Percentiles rank a stretch among this genome's conserved stretches.
Evolutionary conservation across 1,140 invertebrate species (phyloP).

Genomic region (Drosophila micromelanica): DNA sequence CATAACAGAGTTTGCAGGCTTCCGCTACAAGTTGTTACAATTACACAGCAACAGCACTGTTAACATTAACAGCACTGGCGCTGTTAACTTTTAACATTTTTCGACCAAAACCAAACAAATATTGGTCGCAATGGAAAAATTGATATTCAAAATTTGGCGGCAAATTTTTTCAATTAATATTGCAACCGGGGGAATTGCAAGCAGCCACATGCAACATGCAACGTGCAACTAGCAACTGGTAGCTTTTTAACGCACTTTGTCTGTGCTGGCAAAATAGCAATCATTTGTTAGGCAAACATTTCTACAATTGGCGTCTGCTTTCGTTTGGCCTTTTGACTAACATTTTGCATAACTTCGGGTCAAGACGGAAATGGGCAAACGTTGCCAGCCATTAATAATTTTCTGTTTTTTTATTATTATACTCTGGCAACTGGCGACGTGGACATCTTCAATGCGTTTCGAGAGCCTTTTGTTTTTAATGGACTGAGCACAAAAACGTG

Average conservation of each 20-base stretch:
- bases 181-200: slow-evolving; percentile 9
- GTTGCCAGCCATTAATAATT: slow-evolving; percentile 75
- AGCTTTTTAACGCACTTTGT: slow-evolving; percentile 49
- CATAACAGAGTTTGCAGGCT: slow-evolving; percentile 46
- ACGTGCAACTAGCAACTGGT: slow-evolving; percentile 6
- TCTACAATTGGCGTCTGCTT: slow-evolving; percentile 67
- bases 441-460: slow-evolving; percentile 70
- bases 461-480: slow-evolving; percentile 67
- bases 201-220: slow-evolving; percentile 20
- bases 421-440: slow-evolving; percentile 37
- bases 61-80: neutral
- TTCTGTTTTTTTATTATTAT: slow-evolving; percentile 11
- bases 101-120: slow-evolving; percentile 16
- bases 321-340: slow-evolving; percentile 77
- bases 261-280: slow-evolving; percentile 57
- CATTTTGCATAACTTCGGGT: slow-evolving; percentile 80
- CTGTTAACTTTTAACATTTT: slow-evolving; percentile 30
- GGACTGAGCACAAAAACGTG: slow-evolving; percentile 45
- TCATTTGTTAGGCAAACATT: slow-evolving; percentile 79
- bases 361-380: slow-evolving; percentile 75
- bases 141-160: slow-evolving; percentile 2
- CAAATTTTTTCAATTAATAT: slow-evolving; percentile 70
- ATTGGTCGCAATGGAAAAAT: neutral
- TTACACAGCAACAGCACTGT: slow-evolving; percentile 17
- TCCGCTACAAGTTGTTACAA: slow-evolving; percentile 62